A percentile compares a stretch with the other conserved stretches of the same genome.
phyloP scores from a whole-genome alignment of 2,113 vertebrate genomes.

The Leucosticte australis region DNA sequence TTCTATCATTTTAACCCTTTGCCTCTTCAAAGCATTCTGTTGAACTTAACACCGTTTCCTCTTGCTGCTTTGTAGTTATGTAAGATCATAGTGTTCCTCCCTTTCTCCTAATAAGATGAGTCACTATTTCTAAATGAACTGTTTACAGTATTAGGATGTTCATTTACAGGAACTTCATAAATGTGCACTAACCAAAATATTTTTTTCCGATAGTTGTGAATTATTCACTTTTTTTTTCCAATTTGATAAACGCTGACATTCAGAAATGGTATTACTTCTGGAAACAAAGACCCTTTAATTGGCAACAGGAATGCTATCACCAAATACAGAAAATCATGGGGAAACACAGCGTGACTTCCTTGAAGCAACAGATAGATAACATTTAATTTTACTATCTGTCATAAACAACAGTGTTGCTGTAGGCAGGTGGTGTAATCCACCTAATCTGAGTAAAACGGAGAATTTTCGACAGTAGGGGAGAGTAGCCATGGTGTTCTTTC shows the following conservation, averaged over 20 bases:
- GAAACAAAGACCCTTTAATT: not conserved
- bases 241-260: not conserved
- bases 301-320: not conserved
- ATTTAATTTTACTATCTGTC: not conserved
- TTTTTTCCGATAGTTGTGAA: not conserved
- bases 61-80: not conserved
- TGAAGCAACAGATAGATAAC: not conserved
- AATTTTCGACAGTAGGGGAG: not conserved
- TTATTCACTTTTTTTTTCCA: not conserved
- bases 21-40: conserved; percentile 1
- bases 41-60: not conserved
- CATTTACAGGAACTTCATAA: not conserved
- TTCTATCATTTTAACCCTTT: conserved; percentile 45
- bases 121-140: not conserved
- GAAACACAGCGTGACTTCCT: not conserved
- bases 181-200: not conserved
- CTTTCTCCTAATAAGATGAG: not conserved
- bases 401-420: not conserved
- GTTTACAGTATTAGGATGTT: not conserved
- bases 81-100: not conserved
- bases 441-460: not conserved
- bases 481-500: not conserved
- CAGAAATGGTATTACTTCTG: not conserved
- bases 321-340: not conserved
- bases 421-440: not conserved